A percentile compares a stretch with the other conserved stretches of the same genome.
Evolutionary conservation across 2,888 invertebrate genomes (phyloP).

Genomic region (Altica lythri): DNA sequence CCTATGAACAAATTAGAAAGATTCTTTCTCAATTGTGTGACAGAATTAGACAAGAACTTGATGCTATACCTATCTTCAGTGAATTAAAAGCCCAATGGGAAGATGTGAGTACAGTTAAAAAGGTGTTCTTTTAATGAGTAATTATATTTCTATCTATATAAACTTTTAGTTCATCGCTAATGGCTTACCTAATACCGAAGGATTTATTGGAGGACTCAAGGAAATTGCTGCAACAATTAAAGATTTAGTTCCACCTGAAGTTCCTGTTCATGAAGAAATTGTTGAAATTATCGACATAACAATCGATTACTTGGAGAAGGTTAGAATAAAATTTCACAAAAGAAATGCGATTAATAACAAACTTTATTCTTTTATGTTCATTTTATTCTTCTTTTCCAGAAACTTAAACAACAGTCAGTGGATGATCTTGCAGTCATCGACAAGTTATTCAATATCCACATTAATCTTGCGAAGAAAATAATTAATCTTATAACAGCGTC

Average conservation of each 20-base stretch:
- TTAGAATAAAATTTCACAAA: slow-evolving; percentile 51
- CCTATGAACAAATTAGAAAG: slow-evolving; percentile 53
- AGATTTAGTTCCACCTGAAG: slow-evolving; percentile 64
- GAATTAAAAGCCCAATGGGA: slow-evolving; percentile 58
- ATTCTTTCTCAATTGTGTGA: slow-evolving; percentile 57
- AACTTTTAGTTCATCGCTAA: slow-evolving; percentile 41
- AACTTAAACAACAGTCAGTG: slow-evolving; percentile 63
- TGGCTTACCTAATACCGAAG: slow-evolving; percentile 61
- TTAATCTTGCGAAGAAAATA: slow-evolving; percentile 49
- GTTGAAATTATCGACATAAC: slow-evolving; percentile 65
- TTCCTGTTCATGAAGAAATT: slow-evolving; percentile 57
- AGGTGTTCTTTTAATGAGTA: slow-evolving; percentile 2
- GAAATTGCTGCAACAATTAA: slow-evolving; percentile 63
- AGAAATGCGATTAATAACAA: no score
- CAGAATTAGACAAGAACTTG: slow-evolving; percentile 59
- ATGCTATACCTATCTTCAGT: slow-evolving; percentile 61
- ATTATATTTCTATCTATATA: not conserved
- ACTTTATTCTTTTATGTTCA: no score
- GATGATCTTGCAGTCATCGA: slow-evolving; percentile 69
- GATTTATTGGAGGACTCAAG: slow-evolving; percentile 60
- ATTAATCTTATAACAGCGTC: slow-evolving; percentile 39
- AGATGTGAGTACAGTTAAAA: slow-evolving; percentile 42
- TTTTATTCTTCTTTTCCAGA: slow-evolving; percentile 52
- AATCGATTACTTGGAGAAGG: slow-evolving; percentile 68
- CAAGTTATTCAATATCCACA: slow-evolving; percentile 62